phyloP scores from a whole-genome alignment of 1,140 invertebrate genomes.

The Drosophila leontia region DNA sequence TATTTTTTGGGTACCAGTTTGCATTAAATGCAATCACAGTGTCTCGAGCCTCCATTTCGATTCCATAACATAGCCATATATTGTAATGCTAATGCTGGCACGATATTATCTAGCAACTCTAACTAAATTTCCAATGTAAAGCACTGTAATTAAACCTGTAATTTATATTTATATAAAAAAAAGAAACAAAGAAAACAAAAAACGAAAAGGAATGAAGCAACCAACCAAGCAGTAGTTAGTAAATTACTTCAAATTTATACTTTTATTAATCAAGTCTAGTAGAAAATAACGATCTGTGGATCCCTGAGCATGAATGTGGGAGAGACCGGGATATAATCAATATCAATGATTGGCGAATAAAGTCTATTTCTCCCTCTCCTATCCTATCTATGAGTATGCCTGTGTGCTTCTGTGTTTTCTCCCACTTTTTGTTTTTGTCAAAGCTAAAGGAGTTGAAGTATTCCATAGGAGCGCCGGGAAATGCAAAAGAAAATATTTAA shows the following conservation, averaged over 20 bases:
- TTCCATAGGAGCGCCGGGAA: constrained; percentile 50
- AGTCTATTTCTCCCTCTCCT: constrained; percentile 6
- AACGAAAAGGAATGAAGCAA: constrained; percentile 21
- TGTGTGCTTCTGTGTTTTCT: constrained; percentile 26
- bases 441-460: constrained; percentile 32
- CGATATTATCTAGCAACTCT: constrained; percentile 61
- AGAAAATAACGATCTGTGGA: constrained; percentile 20
- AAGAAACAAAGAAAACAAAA: constrained; percentile 3
- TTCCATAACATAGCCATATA: constrained; percentile 49
- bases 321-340: constrained; percentile 20
- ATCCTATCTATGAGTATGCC: constrained; percentile 21
- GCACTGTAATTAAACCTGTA: constrained; percentile 56
- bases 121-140: constrained; percentile 53
- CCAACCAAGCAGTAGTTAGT: constrained; percentile 67
- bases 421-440: constrained; percentile 34
- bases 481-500: constrained; percentile 28
- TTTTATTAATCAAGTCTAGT: constrained; percentile 47
- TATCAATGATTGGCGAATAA: constrained; percentile 13
- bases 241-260: constrained; percentile 76
- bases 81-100: constrained; percentile 51
- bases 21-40: constrained; percentile 71
- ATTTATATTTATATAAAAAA: constrained; percentile 47
- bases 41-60: constrained; percentile 63
- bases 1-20: constrained; percentile 24
- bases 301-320: constrained; percentile 11